These are phyloP conservation scores for Xerus rutilus DNA, from an alignment of 2,797 vertebrate species.

Conservation along the genomic window DNA sequence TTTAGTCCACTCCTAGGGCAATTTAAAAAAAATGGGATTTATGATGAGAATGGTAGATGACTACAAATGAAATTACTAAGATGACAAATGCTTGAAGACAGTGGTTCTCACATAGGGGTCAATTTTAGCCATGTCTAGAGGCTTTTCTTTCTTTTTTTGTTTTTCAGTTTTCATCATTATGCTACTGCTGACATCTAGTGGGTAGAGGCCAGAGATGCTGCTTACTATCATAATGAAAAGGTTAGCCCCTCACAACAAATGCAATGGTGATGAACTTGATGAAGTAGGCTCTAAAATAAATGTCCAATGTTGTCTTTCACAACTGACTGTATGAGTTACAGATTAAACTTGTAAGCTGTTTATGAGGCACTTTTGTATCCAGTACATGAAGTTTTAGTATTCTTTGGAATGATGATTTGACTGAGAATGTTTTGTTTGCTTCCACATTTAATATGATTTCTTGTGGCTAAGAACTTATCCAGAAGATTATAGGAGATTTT, in stretches of 20 bases:
- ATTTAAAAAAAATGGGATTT: not conserved
- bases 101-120: not conserved
- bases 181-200: not conserved
- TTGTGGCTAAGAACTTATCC: constrained; percentile 14
- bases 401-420: not conserved
- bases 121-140: not conserved
- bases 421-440: constrained; percentile 27
- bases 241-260: not conserved
- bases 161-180: not conserved
- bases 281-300: constrained; percentile 13
- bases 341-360: not conserved
- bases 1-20: not conserved
- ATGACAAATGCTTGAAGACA: not conserved
- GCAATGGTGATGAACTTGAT: not conserved
- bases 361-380: not conserved
- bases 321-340: not conserved
- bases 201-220: not conserved
- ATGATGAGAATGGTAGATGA: not conserved
- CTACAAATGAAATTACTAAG: not conserved
- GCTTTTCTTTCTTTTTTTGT: not conserved
- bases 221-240: not conserved
- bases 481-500: constrained; percentile 6
- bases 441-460: constrained; percentile 47
- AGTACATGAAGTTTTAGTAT: not conserved
- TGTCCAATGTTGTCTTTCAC: not conserved